Base-by-base conservation (phyloP, 2,888 invertebrate genomes). In the Xestoiulus laeticollis region DNA sequence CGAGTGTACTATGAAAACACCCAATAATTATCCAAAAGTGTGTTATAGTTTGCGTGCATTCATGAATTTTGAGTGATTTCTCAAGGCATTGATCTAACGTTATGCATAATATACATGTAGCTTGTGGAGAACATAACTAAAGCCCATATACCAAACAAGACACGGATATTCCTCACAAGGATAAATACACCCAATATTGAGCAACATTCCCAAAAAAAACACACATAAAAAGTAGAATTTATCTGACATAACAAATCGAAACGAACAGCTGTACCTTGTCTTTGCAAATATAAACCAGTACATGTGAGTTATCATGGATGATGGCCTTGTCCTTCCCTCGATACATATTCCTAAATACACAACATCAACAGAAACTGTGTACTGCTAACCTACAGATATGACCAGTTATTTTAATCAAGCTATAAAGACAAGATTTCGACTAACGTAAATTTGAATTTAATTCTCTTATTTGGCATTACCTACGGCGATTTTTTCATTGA, bases 281-380 rank as follows among this genome's bases (percentile, higher is more conserved):
- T 78, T 22, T 0, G 78, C 30, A 78, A 78, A 30, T 30, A 30
- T 12, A 78, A 30, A 78, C 78, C 78, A 78, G 78, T 26, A 10
- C 68, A 68, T 22, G 26, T 78, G 30, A 68, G 68, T 0, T 26
- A 22, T 22, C 26, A 78, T 30, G 30, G 30, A 78, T n/a, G n/a
- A n/a, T 78, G 78, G 22, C 78, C 78, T 78, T 78, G 78, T 30
- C 30, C 78, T 26, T 78, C 78, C 78, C 14, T 78, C 30, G 78
- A 30, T 78, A 78, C 78, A 78, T 26, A 26, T 30, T 5, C 30
- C 78, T 78, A 78, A 78, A 68, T 78, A 78, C 30, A 78, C 30
- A 78, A 5, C 10, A 12, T 12, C 78, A 26, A 22, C 14, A 22
- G 78, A 10, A 12, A 78, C 22, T 10, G 22, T 14, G 30, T 30